Evolutionary conservation across 2,888 invertebrate genomes (phyloP), one percentile per base, ranked within the genome.

Genomic region (Apotomis capreana): DNA sequence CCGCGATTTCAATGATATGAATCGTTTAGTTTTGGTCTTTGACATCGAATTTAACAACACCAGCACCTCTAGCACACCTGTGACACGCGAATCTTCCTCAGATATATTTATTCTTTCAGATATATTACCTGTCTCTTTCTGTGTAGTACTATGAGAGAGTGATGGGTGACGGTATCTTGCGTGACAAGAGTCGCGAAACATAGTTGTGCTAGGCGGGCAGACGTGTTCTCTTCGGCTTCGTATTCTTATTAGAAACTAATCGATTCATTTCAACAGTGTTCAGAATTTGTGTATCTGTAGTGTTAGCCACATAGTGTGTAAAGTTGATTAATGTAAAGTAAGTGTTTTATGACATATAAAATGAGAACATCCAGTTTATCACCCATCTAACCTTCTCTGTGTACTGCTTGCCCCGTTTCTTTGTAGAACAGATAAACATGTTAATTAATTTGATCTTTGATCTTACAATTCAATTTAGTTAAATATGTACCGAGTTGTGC

Each of bases 401-500:
- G 93, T 96, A 96, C 91, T 96, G 95, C 94, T 96, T 96, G 91
- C 95, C 95, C 89, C 95, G 95, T 94, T 94, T 94, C 94, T 95
- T 94, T 92, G 93, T 91, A 92, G 92, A 91, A 93, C 92, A 89
- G 93, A 91, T 89, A 87, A 86, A 88, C 87, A 89, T 55, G 79
- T 85, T 85, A 85, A 83, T 84, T 80, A 64, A 8, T 72, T 74
- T 64, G 68, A 60, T 58, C 5, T 60, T 67, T 58, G n/a, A 52
- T 4, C 5, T 15, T 36, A 57, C 51, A 10, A 62, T 13, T 51
- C 10, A 68, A 49, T 73, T 69, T 49, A 55, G 62, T 61, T 55
- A 61, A 49, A 49, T 49, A 10, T 4, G 49, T 49, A 10, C 6
- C 5, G 40, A 49, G 0, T 10, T 44, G 44, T 8, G 8, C 3